A percentile compares a stretch with the other conserved stretches of the same genome.
Evolutionary conservation across 1,140 invertebrate genomes (phyloP).

Genomic region (Apis laboriosa): DNA sequence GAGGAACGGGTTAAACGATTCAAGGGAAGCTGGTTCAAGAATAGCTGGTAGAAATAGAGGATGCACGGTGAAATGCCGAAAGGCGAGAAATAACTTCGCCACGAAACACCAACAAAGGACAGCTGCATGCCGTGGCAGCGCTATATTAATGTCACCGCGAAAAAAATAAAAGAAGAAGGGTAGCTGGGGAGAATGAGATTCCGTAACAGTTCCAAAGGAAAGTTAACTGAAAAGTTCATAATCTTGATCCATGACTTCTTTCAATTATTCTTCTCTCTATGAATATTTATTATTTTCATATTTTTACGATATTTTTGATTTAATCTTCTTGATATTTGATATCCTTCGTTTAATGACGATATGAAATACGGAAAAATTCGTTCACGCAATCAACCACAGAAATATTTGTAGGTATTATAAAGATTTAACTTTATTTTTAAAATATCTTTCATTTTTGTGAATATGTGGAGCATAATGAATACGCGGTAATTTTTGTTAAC

Average conservation of each 20-base stretch:
- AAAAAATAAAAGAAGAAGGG: not conserved
- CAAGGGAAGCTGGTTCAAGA: slow-evolving; percentile 37
- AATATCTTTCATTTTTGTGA: no score
- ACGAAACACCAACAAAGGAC: slow-evolving; percentile 49
- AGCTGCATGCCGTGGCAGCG: slow-evolving; percentile 14
- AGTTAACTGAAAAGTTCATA: not conserved
- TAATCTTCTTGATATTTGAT: no score
- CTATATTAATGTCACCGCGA: slow-evolving; percentile 51
- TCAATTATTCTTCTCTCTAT: no score
- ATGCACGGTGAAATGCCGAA: slow-evolving; percentile 52
- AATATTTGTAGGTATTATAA: no score
- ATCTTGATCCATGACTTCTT: not conserved
- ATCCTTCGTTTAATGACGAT: no score
- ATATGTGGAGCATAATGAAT: no score
- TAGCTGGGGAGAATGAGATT: not conserved
- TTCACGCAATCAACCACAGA: no score
- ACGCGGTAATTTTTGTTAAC: no score
- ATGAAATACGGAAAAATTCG: no score
- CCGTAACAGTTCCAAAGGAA: not conserved
- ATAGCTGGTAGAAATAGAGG: slow-evolving; percentile 60
- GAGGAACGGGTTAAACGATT: slow-evolving; percentile 6
- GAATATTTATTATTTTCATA: no score
- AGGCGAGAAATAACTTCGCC: slow-evolving; percentile 44
- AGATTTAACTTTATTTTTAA: no score
- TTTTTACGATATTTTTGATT: no score